A percentile compares a stretch with the other conserved stretches of the same genome.
phyloP scores from a whole-genome alignment of 2,797 vertebrate genomes.

The Remorina albescens region DNA sequence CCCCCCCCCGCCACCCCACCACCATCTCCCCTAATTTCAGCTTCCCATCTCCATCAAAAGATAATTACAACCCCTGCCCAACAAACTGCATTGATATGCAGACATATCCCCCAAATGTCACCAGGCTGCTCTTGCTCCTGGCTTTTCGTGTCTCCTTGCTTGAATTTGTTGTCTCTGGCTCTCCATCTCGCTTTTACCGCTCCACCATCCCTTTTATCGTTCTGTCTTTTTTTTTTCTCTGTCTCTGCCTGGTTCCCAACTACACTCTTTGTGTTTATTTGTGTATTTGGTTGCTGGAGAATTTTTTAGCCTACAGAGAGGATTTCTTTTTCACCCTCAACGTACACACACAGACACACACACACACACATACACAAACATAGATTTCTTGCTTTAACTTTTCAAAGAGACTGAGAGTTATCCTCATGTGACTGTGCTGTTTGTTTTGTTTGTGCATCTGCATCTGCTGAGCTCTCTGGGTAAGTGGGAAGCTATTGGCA shows the following conservation, averaged over 20 bases:
- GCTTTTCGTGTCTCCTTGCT: slow-evolving; percentile 17
- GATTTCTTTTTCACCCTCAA: background rate
- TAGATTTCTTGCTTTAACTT: slow-evolving; percentile 30
- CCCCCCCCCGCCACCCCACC: background rate
- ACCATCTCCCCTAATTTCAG: slow-evolving; percentile 3
- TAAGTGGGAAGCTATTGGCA: slow-evolving; percentile 40
- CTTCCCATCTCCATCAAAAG: slow-evolving; percentile 25
- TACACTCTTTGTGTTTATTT: slow-evolving; percentile 35
- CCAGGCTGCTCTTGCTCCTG: slow-evolving; percentile 16
- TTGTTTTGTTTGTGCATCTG: slow-evolving; percentile 44
- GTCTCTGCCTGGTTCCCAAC: slow-evolving; percentile 30
- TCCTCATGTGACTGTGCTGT: slow-evolving; percentile 59
- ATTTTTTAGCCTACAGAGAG: slow-evolving; percentile 14
- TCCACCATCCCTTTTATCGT: slow-evolving; percentile 17
- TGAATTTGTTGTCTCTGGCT: background rate
- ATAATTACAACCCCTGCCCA: slow-evolving; percentile 54
- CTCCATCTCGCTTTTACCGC: slow-evolving; percentile 27
- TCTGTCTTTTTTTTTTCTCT: slow-evolving; percentile 10
- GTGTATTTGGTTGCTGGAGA: slow-evolving; percentile 25
- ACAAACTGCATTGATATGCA: slow-evolving; percentile 55
- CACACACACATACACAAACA: no score
- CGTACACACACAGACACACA: no score
- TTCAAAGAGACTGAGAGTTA: slow-evolving; percentile 51
- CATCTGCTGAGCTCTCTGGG: slow-evolving; percentile 33
- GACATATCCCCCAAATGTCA: slow-evolving; percentile 51